A percentile compares a stretch with the other conserved stretches of the same genome.
Evolutionary conservation across 2,113 vertebrate species (phyloP).

Genomic region (Ageneiosus marmoratus): DNA sequence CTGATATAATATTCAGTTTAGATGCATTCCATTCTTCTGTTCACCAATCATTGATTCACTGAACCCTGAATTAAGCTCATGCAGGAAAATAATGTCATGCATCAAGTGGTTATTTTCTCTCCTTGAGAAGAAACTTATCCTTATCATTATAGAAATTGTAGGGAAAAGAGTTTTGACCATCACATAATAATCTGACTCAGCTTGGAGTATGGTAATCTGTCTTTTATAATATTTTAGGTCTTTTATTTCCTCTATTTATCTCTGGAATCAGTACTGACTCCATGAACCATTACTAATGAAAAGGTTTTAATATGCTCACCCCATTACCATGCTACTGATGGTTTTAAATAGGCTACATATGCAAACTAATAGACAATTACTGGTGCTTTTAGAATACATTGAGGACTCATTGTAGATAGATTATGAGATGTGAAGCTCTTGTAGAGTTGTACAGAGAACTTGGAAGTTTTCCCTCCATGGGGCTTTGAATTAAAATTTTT

Average conservation of each 20-base stretch:
- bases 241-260: neutral
- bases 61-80: slow-evolving; percentile 9
- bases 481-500: neutral
- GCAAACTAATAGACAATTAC: neutral
- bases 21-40: neutral
- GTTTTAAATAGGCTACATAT: neutral
- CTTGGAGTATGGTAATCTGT: neutral
- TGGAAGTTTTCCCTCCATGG: neutral
- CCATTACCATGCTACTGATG: neutral
- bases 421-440: neutral
- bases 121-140: neutral
- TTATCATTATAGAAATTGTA: neutral
- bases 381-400: neutral
- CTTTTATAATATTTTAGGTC: neutral
- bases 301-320: neutral
- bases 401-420: neutral
- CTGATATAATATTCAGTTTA: neutral
- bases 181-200: neutral
- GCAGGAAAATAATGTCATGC: slow-evolving; percentile 19
- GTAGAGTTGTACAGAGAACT: neutral
- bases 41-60: neutral
- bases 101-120: slow-evolving; percentile 15
- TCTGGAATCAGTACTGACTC: neutral
- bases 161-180: neutral
- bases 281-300: neutral